Base-by-base conservation (phyloP, 2,797 vertebrate species). In the Phoxinus dragarum region DNA sequence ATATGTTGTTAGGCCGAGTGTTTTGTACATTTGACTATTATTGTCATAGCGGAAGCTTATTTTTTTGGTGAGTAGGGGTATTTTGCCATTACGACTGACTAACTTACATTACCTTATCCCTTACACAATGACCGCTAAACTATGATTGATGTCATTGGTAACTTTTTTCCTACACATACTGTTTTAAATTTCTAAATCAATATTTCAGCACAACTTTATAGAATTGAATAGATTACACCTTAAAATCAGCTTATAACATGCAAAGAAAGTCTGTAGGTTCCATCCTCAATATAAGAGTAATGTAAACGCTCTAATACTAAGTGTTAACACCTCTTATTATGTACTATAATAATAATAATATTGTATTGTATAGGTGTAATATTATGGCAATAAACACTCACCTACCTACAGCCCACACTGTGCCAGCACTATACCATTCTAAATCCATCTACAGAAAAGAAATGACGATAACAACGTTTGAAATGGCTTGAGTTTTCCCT, bases 401-500 rank as follows among this genome's bases (percentile, higher is more conserved):
- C 36, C 23, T 23, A 61, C 64, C 8, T 42, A 59, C 52, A 59
- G 36, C 31, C 38, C 38, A 72, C 68, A 59, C 11, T 36, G 14
- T n/a, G 9, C 21, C 21, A 23, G 12, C 42, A 16, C 4, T 52
- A 19, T 34, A 19, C 23, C 27, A 40, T 59, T 76, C 12, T n/a
- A 59, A 76, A 40, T 17, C 14, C 76, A n/a, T 74, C 7, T 56
- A 75, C 59, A 75, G 81, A 47, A 83, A 66, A 38, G 4, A 75
- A 64, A n/a, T 64, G 72, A 67, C 0, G 21, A 75, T 82, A 82
- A 73, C 31, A 83, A 40, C 19, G 59, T 75, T 83, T 75, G 72
- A 75, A 75, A 83, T 75, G 81, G 44, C 59, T 6, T 67, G 34
- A 75, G 59, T 49, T 66, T 83, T 75, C 44, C 72, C 23, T 83